Evolutionary conservation across 2,797 vertebrate species (phyloP).

Genomic region (Labeo calbasu): DNA sequence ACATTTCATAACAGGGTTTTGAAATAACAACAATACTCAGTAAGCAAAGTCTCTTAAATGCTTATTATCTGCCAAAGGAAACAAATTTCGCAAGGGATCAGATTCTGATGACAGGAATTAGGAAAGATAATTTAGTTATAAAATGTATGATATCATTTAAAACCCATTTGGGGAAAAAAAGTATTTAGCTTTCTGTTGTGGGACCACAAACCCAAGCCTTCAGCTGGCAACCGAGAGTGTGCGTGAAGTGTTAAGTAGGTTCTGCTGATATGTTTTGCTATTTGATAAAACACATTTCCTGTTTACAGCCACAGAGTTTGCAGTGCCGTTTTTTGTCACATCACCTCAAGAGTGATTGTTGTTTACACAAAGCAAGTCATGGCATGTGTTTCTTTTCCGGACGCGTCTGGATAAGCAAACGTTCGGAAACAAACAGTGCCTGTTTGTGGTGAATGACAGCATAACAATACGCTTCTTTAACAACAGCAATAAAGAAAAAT

Average conservation of each 20-base stretch:
- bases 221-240: slow-evolving; percentile 64
- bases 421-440: slow-evolving; percentile 26
- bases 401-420: slow-evolving; percentile 20
- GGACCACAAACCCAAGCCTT: slow-evolving; percentile 63
- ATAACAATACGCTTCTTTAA: background rate
- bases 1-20: slow-evolving; percentile 56
- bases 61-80: slow-evolving; percentile 80
- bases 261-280: slow-evolving; percentile 47
- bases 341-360: slow-evolving; percentile 14
- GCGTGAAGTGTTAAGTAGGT: slow-evolving; percentile 57
- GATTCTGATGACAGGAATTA: slow-evolving; percentile 80
- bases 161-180: slow-evolving; percentile 72
- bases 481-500: slow-evolving; percentile 1
- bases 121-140: slow-evolving; percentile 88
- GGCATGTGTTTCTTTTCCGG: slow-evolving; percentile 9
- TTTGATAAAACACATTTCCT: slow-evolving; percentile 32
- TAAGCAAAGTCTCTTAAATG: slow-evolving; percentile 71
- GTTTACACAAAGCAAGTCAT: slow-evolving; percentile 16
- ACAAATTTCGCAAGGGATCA: slow-evolving; percentile 85
- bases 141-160: slow-evolving; percentile 85
- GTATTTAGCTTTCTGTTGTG: slow-evolving; percentile 76
- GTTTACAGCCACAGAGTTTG: slow-evolving; percentile 11
- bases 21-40: slow-evolving; percentile 63
- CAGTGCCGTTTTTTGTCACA: background rate
- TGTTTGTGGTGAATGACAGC: slow-evolving; percentile 24